Percentiles rank a stretch among this genome's conserved stretches.
phyloP scores from a whole-genome alignment of 2,113 vertebrate genomes.

The Rhombomys opimus region DNA sequence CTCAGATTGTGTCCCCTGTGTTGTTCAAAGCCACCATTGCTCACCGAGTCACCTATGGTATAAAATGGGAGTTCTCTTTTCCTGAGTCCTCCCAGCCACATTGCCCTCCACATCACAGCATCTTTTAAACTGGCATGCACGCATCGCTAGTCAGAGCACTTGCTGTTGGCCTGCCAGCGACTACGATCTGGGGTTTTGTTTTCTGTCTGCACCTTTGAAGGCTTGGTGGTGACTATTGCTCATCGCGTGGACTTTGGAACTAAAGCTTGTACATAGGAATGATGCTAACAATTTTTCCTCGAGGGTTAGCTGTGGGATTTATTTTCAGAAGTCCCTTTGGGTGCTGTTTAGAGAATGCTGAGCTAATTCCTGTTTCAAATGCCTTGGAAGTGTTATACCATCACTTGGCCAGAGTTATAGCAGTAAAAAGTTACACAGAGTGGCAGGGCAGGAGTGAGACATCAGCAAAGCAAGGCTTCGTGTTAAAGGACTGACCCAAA shows the following conservation, averaged over 20 bases:
- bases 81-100: not conserved
- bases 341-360: conserved; percentile 17
- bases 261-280: not conserved
- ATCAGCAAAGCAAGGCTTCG: not conserved
- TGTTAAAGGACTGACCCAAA: not conserved
- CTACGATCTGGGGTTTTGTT: not conserved
- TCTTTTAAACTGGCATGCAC: not conserved
- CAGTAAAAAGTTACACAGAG: not conserved
- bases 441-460: not conserved
- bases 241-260: not conserved
- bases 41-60: not conserved
- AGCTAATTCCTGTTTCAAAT: not conserved
- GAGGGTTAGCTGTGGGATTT: not conserved
- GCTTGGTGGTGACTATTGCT: not conserved
- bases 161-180: not conserved
- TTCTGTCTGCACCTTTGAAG: not conserved
- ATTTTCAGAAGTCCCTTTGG: not conserved
- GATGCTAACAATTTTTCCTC: not conserved
- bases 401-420: not conserved
- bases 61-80: not conserved
- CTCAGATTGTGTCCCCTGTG: not conserved
- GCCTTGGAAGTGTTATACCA: conserved; percentile 36
- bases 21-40: not conserved
- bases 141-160: not conserved
- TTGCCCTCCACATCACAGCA: not conserved